Evolutionary conservation across 2,797 vertebrate genomes (phyloP).

Genomic region (Morelia viridis): DNA sequence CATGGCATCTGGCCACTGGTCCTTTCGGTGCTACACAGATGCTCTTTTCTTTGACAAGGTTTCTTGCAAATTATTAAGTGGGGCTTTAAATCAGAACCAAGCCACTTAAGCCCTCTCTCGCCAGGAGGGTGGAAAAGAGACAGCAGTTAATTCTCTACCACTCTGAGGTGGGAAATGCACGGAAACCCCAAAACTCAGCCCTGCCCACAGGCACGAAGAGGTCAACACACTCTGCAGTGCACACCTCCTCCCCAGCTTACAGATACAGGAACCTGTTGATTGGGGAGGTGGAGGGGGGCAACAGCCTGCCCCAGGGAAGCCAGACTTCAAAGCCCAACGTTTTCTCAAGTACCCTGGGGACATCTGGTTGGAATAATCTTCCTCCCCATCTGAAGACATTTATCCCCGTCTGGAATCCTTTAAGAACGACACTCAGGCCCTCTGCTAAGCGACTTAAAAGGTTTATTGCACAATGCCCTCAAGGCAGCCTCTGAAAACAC

Average conservation of each 20-base stretch:
- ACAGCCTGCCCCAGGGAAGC: neutral
- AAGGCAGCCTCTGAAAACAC: neutral
- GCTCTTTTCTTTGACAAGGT: neutral
- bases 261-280: neutral
- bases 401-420: neutral
- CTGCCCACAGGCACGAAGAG: neutral
- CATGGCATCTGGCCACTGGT: neutral
- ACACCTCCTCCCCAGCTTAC: neutral
- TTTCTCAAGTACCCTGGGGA: neutral
- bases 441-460: neutral
- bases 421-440: neutral
- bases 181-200: neutral
- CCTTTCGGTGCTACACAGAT: neutral
- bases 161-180: neutral
- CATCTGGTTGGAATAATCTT: neutral
- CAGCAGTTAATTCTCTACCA: neutral
- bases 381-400: neutral
- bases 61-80: too few relatives aligned
- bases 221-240: neutral
- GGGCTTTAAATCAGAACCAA: neutral
- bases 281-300: neutral
- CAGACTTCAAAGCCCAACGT: neutral
- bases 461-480: neutral
- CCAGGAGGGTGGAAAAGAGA: neutral
- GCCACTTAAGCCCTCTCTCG: neutral